These are phyloP conservation scores for Drosophila miranda DNA, from an alignment of 1,140 invertebrate species.

Conservation along the genomic window DNA sequence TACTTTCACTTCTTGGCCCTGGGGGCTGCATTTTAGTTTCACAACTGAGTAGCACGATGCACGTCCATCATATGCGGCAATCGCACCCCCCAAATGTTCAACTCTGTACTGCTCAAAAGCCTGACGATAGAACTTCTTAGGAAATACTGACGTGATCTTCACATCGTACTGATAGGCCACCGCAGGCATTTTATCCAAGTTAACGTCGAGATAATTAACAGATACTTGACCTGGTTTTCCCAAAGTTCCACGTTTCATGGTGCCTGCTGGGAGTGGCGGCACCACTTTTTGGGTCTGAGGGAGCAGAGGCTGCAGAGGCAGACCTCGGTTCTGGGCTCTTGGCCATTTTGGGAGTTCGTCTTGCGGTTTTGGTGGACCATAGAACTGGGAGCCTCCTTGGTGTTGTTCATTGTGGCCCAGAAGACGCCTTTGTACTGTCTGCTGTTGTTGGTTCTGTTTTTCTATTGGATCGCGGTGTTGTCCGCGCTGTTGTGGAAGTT, in stretches of 20 bases:
- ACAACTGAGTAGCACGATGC: slow-evolving; percentile 80
- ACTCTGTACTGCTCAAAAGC: slow-evolving; percentile 63
- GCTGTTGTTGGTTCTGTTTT: not conserved
- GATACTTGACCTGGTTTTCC: slow-evolving; percentile 83
- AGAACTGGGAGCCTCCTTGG: no score
- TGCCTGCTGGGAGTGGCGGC: slow-evolving; percentile 16
- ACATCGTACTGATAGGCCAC: slow-evolving; percentile 84
- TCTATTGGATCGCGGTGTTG: slow-evolving; percentile 4
- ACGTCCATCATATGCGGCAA: slow-evolving; percentile 89
- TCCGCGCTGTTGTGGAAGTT: not conserved
- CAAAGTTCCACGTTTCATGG: slow-evolving; percentile 75
- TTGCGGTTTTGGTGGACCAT: no score
- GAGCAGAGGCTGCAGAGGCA: no score
- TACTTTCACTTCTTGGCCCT: slow-evolving; percentile 49
- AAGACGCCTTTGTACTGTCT: no score
- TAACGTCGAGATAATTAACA: slow-evolving; percentile 83
- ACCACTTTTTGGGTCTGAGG: no score
- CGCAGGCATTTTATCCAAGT: slow-evolving; percentile 82
- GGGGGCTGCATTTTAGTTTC: slow-evolving; percentile 16
- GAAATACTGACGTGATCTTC: slow-evolving; percentile 83
- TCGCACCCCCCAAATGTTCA: slow-evolving; percentile 56
- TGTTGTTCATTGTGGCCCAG: no score
- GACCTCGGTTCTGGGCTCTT: not conserved
- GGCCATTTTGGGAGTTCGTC: not conserved
- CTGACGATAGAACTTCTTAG: slow-evolving; percentile 82